phyloP scores from a whole-genome alignment of 2,113 vertebrate genomes.

The Bubo scandiacus region DNA sequence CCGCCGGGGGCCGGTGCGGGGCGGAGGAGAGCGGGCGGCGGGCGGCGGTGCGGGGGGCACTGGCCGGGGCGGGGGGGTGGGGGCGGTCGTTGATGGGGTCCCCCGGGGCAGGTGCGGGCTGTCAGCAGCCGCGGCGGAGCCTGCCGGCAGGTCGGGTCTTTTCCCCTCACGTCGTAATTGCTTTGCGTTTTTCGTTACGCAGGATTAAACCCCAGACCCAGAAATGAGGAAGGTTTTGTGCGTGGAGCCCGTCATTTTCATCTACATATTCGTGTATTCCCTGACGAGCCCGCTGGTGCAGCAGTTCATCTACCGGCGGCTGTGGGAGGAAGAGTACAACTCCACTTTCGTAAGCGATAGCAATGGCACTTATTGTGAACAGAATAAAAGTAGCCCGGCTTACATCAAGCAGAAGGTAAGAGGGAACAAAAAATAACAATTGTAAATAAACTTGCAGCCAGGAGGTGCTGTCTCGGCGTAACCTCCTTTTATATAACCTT shows the following conservation, averaged over 20 bases:
- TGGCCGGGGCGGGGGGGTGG: background rate
- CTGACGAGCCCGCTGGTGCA: constrained; percentile 77
- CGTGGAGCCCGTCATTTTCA: constrained; percentile 86
- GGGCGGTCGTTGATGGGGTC: background rate
- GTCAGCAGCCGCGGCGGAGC: background rate
- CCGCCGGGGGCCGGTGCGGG: background rate
- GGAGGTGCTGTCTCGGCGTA: background rate
- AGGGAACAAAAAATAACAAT: background rate
- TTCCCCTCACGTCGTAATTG: rapidly evolving
- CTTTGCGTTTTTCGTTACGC: background rate
- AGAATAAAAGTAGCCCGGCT: constrained; percentile 68
- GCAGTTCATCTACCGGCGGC: constrained; percentile 87
- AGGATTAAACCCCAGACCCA: background rate
- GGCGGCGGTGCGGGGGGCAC: background rate
- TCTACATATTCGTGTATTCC: constrained; percentile 80
- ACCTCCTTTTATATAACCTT: background rate
- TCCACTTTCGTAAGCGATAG: constrained; percentile 68
- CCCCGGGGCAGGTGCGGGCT: background rate
- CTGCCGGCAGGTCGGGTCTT: background rate
- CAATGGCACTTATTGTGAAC: constrained; percentile 77
- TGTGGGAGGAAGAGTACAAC: constrained; percentile 86
- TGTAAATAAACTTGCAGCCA: background rate
- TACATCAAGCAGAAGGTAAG: constrained; percentile 77
- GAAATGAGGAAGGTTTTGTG: constrained; percentile 80
- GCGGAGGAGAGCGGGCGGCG: background rate